phyloP scores from a whole-genome alignment of 2,113 vertebrate species.

The Rana temporaria region DNA sequence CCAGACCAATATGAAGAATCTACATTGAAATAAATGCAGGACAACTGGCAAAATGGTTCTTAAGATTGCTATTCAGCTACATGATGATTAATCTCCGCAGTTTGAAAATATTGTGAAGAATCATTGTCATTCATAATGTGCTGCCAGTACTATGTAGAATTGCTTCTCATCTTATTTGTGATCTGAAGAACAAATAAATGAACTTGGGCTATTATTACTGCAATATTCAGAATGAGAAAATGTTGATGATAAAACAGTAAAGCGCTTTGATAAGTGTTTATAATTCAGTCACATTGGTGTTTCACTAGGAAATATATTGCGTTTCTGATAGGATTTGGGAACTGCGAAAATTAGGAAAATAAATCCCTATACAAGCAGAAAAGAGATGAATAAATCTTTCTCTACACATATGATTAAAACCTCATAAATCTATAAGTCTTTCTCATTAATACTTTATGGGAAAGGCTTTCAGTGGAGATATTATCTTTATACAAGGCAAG shows the following conservation, averaged over 20 bases:
- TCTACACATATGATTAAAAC: not conserved
- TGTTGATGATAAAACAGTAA: constrained; percentile 37
- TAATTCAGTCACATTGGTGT: constrained; percentile 19
- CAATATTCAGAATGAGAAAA: constrained; percentile 22
- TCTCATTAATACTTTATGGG: not conserved
- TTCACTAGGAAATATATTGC: constrained; percentile 11
- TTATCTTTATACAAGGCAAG: too few relatives aligned
- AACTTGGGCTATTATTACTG: constrained; percentile 2
- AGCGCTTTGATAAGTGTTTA: constrained; percentile 8
- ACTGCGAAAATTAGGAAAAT: constrained; percentile 2
- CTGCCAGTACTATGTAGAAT: not conserved
- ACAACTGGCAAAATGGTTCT: not conserved
- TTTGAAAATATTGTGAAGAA: not conserved
- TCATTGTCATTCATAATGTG: constrained; percentile 25
- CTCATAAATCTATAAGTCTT: constrained; percentile 10
- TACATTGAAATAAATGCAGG: constrained; percentile 1
- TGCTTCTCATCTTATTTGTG: constrained; percentile 23
- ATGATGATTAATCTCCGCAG: constrained; percentile 1
- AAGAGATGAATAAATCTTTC: constrained; percentile 9
- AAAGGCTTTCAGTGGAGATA: not conserved
- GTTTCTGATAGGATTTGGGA: not conserved
- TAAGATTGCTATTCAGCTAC: not conserved
- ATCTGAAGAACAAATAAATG: constrained; percentile 15
- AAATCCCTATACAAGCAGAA: not conserved
- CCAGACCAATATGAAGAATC: not conserved